Evolutionary conservation across 1,140 invertebrate species (phyloP).

Genomic region (Druon quercuslanigerum): DNA sequence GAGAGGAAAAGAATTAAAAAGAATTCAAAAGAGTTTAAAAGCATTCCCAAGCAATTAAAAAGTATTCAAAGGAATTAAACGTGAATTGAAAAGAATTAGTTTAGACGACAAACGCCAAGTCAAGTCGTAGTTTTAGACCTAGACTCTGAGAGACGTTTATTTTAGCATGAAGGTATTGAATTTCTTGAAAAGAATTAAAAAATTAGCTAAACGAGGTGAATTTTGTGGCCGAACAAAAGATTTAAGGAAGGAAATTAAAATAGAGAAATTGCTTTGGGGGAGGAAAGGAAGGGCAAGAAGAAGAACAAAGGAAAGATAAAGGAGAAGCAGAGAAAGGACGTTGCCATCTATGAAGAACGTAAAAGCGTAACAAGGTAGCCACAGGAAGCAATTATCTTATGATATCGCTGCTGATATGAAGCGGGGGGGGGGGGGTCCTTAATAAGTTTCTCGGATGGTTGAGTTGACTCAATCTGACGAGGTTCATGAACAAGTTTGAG

Average conservation of each 20-base stretch:
- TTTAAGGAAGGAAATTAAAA: constrained; percentile 1
- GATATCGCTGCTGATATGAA: constrained; percentile 49
- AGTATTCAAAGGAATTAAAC: too few relatives aligned
- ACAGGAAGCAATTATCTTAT: constrained; percentile 58
- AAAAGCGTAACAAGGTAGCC: constrained; percentile 38
- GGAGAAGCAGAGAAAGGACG: constrained; percentile 37
- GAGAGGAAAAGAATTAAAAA: too few relatives aligned
- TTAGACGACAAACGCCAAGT: too few relatives aligned
- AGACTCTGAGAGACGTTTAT: too few relatives aligned
- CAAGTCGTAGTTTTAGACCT: too few relatives aligned
- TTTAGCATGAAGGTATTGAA: not conserved
- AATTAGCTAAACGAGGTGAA: not conserved
- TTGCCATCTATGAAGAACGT: constrained; percentile 46
- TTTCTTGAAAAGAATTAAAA: constrained; percentile 2
- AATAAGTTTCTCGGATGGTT: constrained; percentile 28
- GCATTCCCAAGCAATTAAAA: too few relatives aligned
- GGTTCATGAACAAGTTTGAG: not conserved
- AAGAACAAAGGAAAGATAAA: constrained; percentile 12
- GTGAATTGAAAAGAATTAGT: too few relatives aligned
- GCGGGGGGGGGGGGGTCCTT: constrained; percentile 47
- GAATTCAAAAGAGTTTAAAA: too few relatives aligned
- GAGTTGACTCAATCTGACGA: constrained; percentile 18
- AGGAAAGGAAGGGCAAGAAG: not conserved
- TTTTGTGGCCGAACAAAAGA: not conserved
- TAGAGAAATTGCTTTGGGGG: not conserved